Base-by-base conservation (phyloP, 2,888 invertebrate species). In the Digitonthophagus gazella region DNA sequence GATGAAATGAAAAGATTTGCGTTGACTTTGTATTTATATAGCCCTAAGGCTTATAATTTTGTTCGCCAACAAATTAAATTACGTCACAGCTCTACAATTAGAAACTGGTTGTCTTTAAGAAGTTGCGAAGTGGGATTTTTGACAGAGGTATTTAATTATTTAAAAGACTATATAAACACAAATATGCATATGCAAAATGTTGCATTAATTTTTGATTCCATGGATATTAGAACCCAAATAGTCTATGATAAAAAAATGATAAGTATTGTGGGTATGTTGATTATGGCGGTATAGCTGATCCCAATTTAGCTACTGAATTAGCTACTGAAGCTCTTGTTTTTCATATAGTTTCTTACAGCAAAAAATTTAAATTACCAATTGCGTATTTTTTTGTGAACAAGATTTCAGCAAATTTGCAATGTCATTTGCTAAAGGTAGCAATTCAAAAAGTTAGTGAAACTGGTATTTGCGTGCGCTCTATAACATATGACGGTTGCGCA, bases 401-500 rank as follows among this genome's bases (percentile, higher is more conserved):
- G 14, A 57, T 57, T 15, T 15, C 57, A 57, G 57, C 57, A 15
- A 16, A 15, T 15, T 57, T 57, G 57, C 57, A 57, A 57, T 2
- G 57, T 57, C 57, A 57, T 6, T 16, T 57, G 15, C 14, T 57
- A 54, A 57, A 57, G 57, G 15, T 57, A 16, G 57, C 57, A n/a
- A 6, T 57, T 57, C 11, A 57, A 16, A 57, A 57, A 57, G 5
- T 57, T 2, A n/a, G 57, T 14, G 8, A 57, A 57, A 16, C n/a
- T 57, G 57, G 14, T 15, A 16, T 57, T 16, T 57, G 54, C 16
- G 55, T 65, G 11, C 54, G 65, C 6, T 65, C 54, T 15, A 55
- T 55, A 14, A 64, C 64, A 28, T 64, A 28, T 64, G 44, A 64
- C 14, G 64, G 64, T 2, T 22, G 20, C 6, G 6, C 8, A 2